Base-by-base conservation (phyloP, 2,888 invertebrate species). In the Augochlorella aurata region DNA sequence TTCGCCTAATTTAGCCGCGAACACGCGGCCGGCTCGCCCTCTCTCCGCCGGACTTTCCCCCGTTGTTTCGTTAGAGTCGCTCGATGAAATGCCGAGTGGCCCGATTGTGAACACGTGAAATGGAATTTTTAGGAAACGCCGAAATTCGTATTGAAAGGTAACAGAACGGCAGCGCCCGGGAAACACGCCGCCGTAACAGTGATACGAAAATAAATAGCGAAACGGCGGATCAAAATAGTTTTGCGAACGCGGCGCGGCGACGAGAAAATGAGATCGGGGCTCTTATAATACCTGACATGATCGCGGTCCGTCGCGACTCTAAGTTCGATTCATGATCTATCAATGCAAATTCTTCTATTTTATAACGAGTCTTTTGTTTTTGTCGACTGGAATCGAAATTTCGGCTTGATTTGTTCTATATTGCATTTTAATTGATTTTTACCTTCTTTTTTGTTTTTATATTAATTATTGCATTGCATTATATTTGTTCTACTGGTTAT, bases 81-180 rank as follows among this genome's bases (percentile, higher is more conserved):
- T 63, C 61, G 38, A 63, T 63, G 58, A 58, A 58, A 58, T 16
- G 24, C 58, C 58, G 58, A 24, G 58, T 8, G 58, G 24, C 14
- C 58, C 63, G 29, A 38, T 63, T 18, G 65, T n/a, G n/a, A 10
- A 65, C n/a, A 24, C 16, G 21, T 10, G 47, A 49, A 68, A 68
- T 49, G 67, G 67, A 49, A 68, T 49, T 68, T 68, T 21, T 16
- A 16, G 18, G 24, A 24, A 63, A 16, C 4, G 10, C 24, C 47
- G 67, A 49, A 68, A 49, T 68, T 24, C 45, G 21, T 29, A 49
- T 68, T 21, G 67, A 49, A 38, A 18, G 24, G 44, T 65, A 44
- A 65, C 65, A 65, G n/a, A 44, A 44, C 44, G 10, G n/a, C 5
- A 18, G 38, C n/a, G 10, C 10, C 10, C n/a, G 44, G 4, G 52